Percentiles rank a stretch among this genome's conserved stretches.
phyloP scores from a whole-genome alignment of 64 coral and sea anemone species.

The Trachythela sp. region DNA sequence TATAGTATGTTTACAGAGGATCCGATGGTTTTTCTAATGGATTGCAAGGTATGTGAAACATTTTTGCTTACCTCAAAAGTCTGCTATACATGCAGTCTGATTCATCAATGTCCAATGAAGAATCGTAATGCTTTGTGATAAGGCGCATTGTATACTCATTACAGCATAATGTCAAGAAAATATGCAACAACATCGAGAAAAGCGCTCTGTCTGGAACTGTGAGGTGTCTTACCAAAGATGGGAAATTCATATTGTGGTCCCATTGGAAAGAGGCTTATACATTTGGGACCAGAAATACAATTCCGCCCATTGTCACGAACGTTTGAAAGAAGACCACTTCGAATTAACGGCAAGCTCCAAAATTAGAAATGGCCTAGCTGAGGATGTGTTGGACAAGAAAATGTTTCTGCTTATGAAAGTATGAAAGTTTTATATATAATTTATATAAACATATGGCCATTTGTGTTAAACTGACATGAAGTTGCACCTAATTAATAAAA shows the following conservation, averaged over 20 bases:
- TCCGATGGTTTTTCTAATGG: constrained; percentile 45
- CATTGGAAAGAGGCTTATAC: not conserved
- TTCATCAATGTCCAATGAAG: too few relatives aligned
- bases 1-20: not conserved
- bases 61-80: too few relatives aligned
- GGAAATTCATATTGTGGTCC: constrained; percentile 12
- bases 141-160: too few relatives aligned
- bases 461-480: too few relatives aligned
- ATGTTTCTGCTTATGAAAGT: not conserved
- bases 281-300: constrained; percentile 7
- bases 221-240: not conserved
- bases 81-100: too few relatives aligned
- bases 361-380: constrained; percentile 6
- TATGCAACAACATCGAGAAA: constrained; percentile 2
- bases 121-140: too few relatives aligned
- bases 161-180: too few relatives aligned
- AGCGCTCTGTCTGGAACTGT: not conserved
- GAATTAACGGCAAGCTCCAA: not conserved
- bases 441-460: not conserved
- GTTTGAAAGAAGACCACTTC: constrained; percentile 11
- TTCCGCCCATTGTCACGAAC: not conserved
- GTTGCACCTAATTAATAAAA: too few relatives aligned
- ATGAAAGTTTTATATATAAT: not conserved
- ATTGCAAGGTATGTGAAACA: constrained; percentile 32
- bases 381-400: not conserved